phyloP scores from a whole-genome alignment of 2,888 invertebrate genomes.

The Drosophila pseudotakahashii region DNA sequence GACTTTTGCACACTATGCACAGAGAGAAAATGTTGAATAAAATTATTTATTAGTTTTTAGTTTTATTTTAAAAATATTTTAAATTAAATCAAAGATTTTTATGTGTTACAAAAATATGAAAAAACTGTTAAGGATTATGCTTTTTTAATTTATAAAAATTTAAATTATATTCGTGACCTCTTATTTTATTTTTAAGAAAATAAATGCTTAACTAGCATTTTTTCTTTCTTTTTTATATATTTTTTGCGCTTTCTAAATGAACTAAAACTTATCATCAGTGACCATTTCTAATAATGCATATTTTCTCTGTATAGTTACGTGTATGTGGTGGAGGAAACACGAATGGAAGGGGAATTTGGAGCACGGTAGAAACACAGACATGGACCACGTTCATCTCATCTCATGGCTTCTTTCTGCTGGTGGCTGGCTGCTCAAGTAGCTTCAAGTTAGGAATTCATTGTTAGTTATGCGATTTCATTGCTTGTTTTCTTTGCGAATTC shows the following conservation, averaged over 20 bases:
- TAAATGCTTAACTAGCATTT: too few species aligned
- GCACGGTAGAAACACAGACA: conserved; percentile 31
- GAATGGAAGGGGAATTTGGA: conserved; percentile 7
- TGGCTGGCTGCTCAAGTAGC: conserved; percentile 64
- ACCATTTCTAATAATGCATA: too few species aligned
- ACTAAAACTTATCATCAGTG: too few species aligned
- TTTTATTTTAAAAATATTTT: too few species aligned
- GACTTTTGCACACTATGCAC: conserved; percentile 31
- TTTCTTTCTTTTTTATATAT: too few species aligned
- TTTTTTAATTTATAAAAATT: too few species aligned
- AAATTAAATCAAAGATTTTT: too few species aligned
- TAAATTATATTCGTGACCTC: too few species aligned
- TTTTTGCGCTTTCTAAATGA: background rate
- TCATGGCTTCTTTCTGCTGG: conserved; percentile 27
- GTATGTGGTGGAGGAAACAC: background rate
- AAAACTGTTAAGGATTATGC: too few species aligned
- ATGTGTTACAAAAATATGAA: too few species aligned
- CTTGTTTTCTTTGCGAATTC: conserved; percentile 74
- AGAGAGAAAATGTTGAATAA: background rate
- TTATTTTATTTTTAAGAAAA: too few species aligned
- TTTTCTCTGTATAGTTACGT: conserved; percentile 18
- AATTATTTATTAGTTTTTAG: too few species aligned
- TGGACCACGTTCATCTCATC: conserved; percentile 64
- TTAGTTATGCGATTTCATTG: conserved; percentile 78
- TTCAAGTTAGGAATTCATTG: conserved; percentile 74